Conservation (phyloP, 1,140 invertebrate genomes). For the Amyelois transitella region DNA sequence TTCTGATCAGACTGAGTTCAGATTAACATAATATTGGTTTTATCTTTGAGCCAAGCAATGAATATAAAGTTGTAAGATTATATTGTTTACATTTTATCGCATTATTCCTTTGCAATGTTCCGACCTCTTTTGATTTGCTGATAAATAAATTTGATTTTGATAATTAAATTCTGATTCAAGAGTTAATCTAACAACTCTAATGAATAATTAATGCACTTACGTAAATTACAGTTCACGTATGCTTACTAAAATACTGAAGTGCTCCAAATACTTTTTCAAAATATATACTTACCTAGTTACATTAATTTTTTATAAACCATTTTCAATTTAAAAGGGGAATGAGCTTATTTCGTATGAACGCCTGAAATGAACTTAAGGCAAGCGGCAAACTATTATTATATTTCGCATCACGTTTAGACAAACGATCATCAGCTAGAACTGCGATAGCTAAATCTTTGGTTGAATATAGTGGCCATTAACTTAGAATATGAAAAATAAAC, state of each 20-base stretch:
- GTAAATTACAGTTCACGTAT: no score
- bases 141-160: neutral
- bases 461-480: neutral
- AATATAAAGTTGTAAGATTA: neutral
- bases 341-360: constrained; percentile 1
- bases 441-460: neutral
- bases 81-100: neutral
- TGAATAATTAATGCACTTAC: no score
- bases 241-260: no score
- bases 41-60: neutral
- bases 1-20: neutral
- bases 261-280: no score
- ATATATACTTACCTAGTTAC: no score
- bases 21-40: neutral
- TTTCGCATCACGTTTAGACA: constrained; percentile 3
- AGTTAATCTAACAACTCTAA: neutral
- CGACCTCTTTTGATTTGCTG: neutral
- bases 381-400: neutral
- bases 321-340: constrained; percentile 1
- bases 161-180: neutral
- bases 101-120: neutral
- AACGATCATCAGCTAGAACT: neutral
- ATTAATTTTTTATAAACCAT: constrained; percentile 12
- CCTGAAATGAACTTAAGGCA: neutral
- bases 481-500: neutral